A percentile compares a stretch with the other conserved stretches of the same genome.
phyloP scores from a whole-genome alignment of 2,797 vertebrate genomes.

The Enteromius anoplus region DNA sequence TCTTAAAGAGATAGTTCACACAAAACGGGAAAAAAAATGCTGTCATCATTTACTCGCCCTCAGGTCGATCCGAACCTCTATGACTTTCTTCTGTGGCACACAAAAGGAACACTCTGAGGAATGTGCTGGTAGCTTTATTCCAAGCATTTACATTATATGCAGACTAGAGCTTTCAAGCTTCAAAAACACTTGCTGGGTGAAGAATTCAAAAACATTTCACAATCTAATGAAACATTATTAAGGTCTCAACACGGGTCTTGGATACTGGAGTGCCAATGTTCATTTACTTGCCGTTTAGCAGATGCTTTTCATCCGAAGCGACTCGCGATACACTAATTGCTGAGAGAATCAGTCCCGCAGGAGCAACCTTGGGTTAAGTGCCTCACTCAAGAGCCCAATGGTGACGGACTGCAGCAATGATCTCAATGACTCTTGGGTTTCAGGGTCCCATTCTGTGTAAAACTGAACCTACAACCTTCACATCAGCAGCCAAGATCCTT shows the following conservation, averaged over 20 bases:
- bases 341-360: conserved; percentile 23
- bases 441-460: neutral
- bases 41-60: conserved; percentile 8
- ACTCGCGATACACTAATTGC: conserved; percentile 24
- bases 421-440: conserved; percentile 29
- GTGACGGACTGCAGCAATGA: conserved; percentile 18
- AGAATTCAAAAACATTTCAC: neutral
- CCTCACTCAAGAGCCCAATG: conserved; percentile 21
- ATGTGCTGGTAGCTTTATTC: neutral
- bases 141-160: neutral
- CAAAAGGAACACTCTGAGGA: neutral
- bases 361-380: conserved; percentile 47
- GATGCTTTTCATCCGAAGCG: conserved; percentile 22
- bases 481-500: neutral
- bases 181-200: neutral
- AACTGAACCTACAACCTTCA: conserved; percentile 13
- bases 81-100: neutral
- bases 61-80: neutral
- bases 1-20: conserved; percentile 1
- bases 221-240: neutral
- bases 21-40: neutral
- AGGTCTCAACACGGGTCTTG: conserved; percentile 2
- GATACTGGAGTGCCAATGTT: conserved; percentile 15
- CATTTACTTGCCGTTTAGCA: conserved; percentile 37
- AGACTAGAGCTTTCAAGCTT: neutral